Percentiles rank a stretch among this genome's conserved stretches.
Evolutionary conservation across 2,113 vertebrate species (phyloP).

Genomic region (Epinephelus lanceolatus): DNA sequence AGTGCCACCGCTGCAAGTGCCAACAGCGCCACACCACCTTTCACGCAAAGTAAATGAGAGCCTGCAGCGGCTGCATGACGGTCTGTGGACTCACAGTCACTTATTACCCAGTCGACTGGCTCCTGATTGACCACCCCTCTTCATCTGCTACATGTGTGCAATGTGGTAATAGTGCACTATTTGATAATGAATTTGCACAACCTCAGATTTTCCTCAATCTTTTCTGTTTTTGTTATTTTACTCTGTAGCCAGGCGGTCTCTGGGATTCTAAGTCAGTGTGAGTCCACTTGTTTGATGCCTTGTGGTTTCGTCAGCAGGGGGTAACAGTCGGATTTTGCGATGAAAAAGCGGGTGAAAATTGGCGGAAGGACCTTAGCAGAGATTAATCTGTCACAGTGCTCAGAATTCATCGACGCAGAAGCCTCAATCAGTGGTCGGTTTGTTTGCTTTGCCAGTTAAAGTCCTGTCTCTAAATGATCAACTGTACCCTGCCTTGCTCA

Average conservation of each 20-base stretch:
- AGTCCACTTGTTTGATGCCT: slow-evolving; percentile 68
- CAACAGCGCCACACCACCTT: slow-evolving; percentile 91
- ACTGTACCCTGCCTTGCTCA: slow-evolving; percentile 73
- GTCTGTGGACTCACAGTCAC: slow-evolving; percentile 62
- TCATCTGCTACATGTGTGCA: slow-evolving; percentile 72
- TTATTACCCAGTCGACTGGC: slow-evolving; percentile 45
- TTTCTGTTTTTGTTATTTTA: slow-evolving; percentile 33
- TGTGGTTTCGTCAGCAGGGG: slow-evolving; percentile 55
- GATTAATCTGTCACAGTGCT: slow-evolving; percentile 68
- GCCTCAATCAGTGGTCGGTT: slow-evolving; percentile 64
- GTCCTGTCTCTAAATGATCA: slow-evolving; percentile 63
- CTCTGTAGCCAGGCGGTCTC: slow-evolving; percentile 38
- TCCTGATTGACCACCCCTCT: slow-evolving; percentile 39
- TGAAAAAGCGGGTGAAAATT: slow-evolving; percentile 69
- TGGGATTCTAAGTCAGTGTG: slow-evolving; percentile 59
- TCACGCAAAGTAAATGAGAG: slow-evolving; percentile 90
- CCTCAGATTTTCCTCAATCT: slow-evolving; percentile 57
- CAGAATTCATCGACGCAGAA: slow-evolving; percentile 60
- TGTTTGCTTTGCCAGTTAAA: slow-evolving; percentile 66
- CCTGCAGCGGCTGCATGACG: slow-evolving; percentile 16
- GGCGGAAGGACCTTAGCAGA: slow-evolving; percentile 80
- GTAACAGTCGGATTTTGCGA: slow-evolving; percentile 26
- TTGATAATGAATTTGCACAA: slow-evolving; percentile 79
- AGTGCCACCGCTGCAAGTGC: slow-evolving; percentile 95
- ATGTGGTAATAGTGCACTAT: slow-evolving; percentile 78